phyloP scores from a whole-genome alignment of 2,888 invertebrate genomes.

The Brachypalpus laphriformis region DNA sequence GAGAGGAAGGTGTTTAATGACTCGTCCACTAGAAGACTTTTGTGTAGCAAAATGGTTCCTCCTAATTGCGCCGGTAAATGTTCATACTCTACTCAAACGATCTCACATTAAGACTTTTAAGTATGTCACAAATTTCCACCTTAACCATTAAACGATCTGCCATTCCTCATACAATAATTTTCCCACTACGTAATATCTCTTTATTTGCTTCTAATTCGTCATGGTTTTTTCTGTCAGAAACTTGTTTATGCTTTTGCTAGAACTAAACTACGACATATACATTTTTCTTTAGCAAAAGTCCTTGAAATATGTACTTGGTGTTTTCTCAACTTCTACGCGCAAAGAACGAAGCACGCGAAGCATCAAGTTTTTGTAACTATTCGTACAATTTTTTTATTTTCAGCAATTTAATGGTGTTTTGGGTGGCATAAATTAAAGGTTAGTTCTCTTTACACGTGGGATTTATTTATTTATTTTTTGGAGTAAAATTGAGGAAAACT shows the following conservation, averaged over 20 bases:
- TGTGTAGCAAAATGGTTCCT: too few species aligned
- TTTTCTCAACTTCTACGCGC: background rate
- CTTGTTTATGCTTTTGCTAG: background rate
- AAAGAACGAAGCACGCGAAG: slow-evolving; percentile 15
- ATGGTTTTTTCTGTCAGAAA: background rate
- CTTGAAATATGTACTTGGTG: background rate
- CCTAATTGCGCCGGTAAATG: too few species aligned
- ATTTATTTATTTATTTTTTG: background rate
- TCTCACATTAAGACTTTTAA: too few species aligned
- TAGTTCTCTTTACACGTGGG: slow-evolving; percentile 14
- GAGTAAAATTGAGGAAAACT: slow-evolving; percentile 4
- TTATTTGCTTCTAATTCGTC: slow-evolving; percentile 10
- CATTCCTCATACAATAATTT: background rate
- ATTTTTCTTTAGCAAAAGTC: background rate
- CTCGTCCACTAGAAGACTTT: too few species aligned
- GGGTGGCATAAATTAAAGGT: slow-evolving; percentile 38
- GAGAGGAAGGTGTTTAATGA: too few species aligned
- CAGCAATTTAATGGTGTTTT: slow-evolving; percentile 15
- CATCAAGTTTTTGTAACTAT: background rate
- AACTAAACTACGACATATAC: background rate
- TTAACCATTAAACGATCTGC: background rate
- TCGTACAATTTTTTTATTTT: background rate
- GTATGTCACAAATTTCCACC: too few species aligned
- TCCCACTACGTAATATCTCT: background rate
- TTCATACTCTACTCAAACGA: too few species aligned